Evolutionary conservation across 2,888 invertebrate genomes (phyloP), one percentile per base, ranked within the genome.

Genomic region (Tridacna gigas): DNA sequence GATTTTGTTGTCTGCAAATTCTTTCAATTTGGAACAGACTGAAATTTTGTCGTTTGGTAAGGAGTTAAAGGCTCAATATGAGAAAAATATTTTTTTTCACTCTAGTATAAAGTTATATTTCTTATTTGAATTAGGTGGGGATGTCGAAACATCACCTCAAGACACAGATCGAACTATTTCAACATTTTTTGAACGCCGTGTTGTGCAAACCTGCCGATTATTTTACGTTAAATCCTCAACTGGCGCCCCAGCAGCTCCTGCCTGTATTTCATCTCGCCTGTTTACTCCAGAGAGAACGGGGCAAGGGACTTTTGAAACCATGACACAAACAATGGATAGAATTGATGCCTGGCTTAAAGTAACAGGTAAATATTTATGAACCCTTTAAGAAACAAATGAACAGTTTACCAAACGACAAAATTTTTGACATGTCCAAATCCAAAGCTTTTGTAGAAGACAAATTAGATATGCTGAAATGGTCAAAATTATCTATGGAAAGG

Each of bases 321-420:
- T 91, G 90, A 84, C 80, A 20, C 84, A 89, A 74, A 91, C 91
- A 0, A 90, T 91, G 90, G 86, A 79, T 12, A 81, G 91, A 71
- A 84, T 91, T 13, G 89, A 89, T 56, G 87, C 86, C 20, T 91
- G 91, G 91, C 74, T 91, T 22, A 80, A 80, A 67, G 74, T 88
- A 0, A 89, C 89, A 60, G 91, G 91, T 71, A 20, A 56, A 20
- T 56, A 37, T 37, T 37, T 37, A 37, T 37, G 37, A 37, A 37
- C 7, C 37, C 37, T 37, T 37, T 37, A 37, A n/a, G n/a, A n/a
- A n/a, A n/a, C n/a, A n/a, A n/a, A n/a, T n/a, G n/a, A n/a, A 37
- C 37, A 4, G 3, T 37, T 37, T 37, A 37, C 37, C 37, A 37
- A 2, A 37, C 37, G 7, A 37, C n/a, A n/a, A n/a, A n/a, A n/a